These are phyloP conservation scores for Ptiloglossa arizonensis DNA, from an alignment of 1,140 invertebrate species.

Conservation along the genomic window DNA sequence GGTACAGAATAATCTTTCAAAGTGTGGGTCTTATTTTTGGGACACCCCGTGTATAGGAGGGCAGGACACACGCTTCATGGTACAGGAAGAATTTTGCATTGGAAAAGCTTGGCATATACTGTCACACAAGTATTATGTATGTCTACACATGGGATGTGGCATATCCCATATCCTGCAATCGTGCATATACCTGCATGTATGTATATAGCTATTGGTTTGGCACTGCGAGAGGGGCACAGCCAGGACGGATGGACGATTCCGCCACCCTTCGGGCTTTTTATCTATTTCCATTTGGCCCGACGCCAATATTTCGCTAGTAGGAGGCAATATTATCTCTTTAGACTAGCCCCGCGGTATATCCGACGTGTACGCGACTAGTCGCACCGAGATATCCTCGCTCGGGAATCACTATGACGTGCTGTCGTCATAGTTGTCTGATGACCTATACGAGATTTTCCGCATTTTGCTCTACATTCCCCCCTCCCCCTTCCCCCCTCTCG, in stretches of 20 bases:
- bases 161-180: conserved; percentile 24
- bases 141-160: conserved; percentile 23
- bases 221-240: conserved; percentile 1
- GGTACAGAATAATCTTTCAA: too few relatives aligned
- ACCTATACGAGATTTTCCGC: conserved; percentile 1
- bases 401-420: conserved; percentile 66
- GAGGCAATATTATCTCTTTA: conserved; percentile 78
- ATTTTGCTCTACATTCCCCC: too few relatives aligned
- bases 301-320: conserved; percentile 76
- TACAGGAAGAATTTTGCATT: conserved; percentile 25
- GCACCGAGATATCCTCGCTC: conserved; percentile 44
- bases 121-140: conserved; percentile 35
- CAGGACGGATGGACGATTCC: conserved; percentile 9
- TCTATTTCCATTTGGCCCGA: conserved; percentile 79
- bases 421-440: conserved; percentile 58
- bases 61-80: not conserved
- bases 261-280: conserved; percentile 73
- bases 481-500: too few relatives aligned
- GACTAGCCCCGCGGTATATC: conserved; percentile 68
- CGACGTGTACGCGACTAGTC: conserved; percentile 58
- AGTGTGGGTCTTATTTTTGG: not conserved
- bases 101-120: not conserved
- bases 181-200: conserved; percentile 20
- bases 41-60: not conserved
- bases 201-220: conserved; percentile 24